Conservation (phyloP, 2,797 vertebrate genomes). For the Betta splendens region DNA sequence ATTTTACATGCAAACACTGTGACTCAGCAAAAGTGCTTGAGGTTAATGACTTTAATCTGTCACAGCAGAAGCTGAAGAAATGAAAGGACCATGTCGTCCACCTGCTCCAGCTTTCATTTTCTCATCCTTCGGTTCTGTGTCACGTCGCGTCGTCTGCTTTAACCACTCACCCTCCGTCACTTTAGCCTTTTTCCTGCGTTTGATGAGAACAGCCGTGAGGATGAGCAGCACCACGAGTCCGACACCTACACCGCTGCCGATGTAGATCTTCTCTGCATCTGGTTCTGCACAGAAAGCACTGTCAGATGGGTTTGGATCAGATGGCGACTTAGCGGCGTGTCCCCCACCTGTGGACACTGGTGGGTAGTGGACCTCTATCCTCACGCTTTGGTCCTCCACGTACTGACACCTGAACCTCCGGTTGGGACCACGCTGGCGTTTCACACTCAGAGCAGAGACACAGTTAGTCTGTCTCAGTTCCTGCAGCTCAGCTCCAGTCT, state of each 20-base stretch:
- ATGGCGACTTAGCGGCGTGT: too few relatives aligned
- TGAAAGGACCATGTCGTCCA: too few relatives aligned
- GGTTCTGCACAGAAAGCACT: too few relatives aligned
- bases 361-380: constrained; percentile 18
- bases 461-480: rapidly evolving
- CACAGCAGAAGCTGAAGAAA: too few relatives aligned
- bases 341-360: background rate
- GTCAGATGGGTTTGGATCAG: too few relatives aligned
- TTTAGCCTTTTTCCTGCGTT: constrained; percentile 12
- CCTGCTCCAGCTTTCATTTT: too few relatives aligned
- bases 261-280: background rate
- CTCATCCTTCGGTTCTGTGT: background rate
- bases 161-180: constrained; percentile 7
- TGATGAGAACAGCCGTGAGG: constrained; percentile 9
- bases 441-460: constrained; percentile 19
- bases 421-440: background rate
- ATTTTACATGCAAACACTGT: too few relatives aligned
- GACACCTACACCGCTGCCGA: background rate
- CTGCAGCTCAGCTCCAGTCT: background rate
- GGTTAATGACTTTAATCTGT: too few relatives aligned
- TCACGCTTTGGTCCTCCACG: rapidly evolving
- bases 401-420: constrained; percentile 41
- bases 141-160: background rate
- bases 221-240: background rate
- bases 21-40: too few relatives aligned